phyloP scores from a whole-genome alignment of 2,888 invertebrate genomes.

The Phlogophora meticulosa region DNA sequence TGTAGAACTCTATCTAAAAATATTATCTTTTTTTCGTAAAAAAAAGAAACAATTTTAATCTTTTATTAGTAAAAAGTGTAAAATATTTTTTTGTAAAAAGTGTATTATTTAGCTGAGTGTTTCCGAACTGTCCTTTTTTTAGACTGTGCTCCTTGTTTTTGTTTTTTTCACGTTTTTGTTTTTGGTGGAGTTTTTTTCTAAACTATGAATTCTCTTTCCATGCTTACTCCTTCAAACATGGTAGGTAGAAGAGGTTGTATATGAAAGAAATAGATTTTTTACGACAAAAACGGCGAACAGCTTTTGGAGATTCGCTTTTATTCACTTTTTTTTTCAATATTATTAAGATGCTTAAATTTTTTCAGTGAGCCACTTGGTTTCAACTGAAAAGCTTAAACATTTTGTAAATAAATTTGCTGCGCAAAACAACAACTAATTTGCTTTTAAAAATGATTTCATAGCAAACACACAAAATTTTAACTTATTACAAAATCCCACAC shows the following conservation, averaged over 20 bases:
- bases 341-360: conserved; percentile 58
- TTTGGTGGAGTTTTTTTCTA: conserved; percentile 76
- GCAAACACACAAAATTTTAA: conserved; percentile 38
- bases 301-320: conserved; percentile 61
- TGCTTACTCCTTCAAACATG: conserved; percentile 90
- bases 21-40: conserved; percentile 26
- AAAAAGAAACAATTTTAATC: conserved; percentile 6
- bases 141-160: conserved; percentile 68
- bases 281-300: conserved; percentile 45
- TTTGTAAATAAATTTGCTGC: conserved; percentile 53
- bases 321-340: conserved; percentile 35
- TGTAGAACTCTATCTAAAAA: conserved; percentile 36
- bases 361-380: conserved; percentile 54
- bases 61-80: conserved; percentile 9
- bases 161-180: conserved; percentile 64
- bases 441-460: conserved; percentile 46
- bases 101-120: conserved; percentile 37
- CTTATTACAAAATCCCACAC: conserved; percentile 57
- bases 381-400: conserved; percentile 58
- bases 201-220: conserved; percentile 90
- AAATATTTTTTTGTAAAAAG: conserved; percentile 16
- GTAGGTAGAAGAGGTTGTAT: conserved; percentile 91
- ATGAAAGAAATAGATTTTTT: conserved; percentile 78
- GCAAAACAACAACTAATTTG: conserved; percentile 42
- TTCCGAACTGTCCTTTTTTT: conserved; percentile 67